Conservation (phyloP, 1,140 invertebrate genomes). For the Ceratosolen solmsi region DNA sequence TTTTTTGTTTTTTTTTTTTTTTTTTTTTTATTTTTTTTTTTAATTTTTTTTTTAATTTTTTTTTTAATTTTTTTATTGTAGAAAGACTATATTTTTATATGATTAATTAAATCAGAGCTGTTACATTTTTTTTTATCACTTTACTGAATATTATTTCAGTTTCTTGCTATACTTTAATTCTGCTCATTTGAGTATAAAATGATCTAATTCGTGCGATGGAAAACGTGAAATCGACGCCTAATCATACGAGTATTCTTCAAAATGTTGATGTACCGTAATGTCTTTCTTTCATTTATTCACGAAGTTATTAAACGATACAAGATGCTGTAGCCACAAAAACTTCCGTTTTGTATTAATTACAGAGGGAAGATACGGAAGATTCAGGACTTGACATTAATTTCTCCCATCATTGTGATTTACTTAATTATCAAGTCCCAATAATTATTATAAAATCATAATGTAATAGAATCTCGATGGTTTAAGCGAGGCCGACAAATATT, state of each 20-base stretch:
- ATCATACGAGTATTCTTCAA: neutral
- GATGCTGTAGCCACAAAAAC: neutral
- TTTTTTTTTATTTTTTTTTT: neutral
- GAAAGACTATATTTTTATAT: no score
- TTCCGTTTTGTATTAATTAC: neutral
- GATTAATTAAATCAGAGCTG: no score
- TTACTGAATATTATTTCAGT: constrained; percentile 19
- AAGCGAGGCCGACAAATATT: no score
- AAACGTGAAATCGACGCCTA: neutral
- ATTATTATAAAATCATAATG: no score
- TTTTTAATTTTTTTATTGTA: no score
- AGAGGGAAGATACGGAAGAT: no score
- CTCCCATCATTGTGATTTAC: no score
- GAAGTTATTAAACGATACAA: neutral
- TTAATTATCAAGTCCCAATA: no score
- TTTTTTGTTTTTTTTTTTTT: neutral
- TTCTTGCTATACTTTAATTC: neutral
- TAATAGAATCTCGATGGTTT: no score
- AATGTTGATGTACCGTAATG: constrained; percentile 10
- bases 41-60: no score
- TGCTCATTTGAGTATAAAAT: neutral
- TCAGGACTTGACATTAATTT: no score
- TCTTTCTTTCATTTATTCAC: constrained; percentile 7
- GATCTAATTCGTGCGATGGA: neutral
- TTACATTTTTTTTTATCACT: neutral